Evolutionary conservation across 2,113 vertebrate species (phyloP).

Genomic region (Periophthalmus modestus): DNA sequence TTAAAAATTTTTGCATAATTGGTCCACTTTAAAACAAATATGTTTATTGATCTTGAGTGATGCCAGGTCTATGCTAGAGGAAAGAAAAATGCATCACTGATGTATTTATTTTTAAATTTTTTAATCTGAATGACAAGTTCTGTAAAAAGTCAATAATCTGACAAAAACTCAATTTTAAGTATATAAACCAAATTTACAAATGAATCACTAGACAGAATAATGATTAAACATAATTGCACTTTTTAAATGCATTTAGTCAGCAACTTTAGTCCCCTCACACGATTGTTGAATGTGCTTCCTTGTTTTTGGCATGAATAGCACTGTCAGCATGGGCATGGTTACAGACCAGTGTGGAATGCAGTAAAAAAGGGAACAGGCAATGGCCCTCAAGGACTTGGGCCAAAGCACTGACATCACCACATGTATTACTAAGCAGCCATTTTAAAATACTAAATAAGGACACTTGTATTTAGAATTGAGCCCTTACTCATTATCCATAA

Average conservation of each 20-base stretch:
- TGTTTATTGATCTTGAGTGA: no score
- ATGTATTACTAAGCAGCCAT: not conserved
- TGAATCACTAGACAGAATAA: not conserved
- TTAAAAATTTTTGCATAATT: no score
- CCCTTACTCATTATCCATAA: no score
- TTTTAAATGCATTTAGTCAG: not conserved
- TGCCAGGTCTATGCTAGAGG: no score
- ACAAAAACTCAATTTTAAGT: not conserved
- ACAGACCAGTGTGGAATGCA: slow-evolving; percentile 6
- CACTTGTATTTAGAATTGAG: no score
- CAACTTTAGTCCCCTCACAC: not conserved
- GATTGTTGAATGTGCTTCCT: not conserved
- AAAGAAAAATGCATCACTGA: no score
- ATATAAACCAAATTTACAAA: not conserved
- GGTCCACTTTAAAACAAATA: no score
- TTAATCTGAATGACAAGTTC: no score
- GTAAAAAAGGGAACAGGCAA: not conserved
- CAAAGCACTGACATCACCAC: not conserved
- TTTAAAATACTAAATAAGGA: not conserved
- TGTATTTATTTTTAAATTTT: no score
- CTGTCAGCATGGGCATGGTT: slow-evolving; percentile 6
- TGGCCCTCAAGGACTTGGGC: not conserved
- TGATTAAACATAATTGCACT: not conserved
- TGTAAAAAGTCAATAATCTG: not conserved
- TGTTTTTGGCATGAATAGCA: not conserved